A percentile compares a stretch with the other conserved stretches of the same genome.
Evolutionary conservation across 2,113 vertebrate genomes (phyloP).

Genomic region (Pomatostomus ruficeps): DNA sequence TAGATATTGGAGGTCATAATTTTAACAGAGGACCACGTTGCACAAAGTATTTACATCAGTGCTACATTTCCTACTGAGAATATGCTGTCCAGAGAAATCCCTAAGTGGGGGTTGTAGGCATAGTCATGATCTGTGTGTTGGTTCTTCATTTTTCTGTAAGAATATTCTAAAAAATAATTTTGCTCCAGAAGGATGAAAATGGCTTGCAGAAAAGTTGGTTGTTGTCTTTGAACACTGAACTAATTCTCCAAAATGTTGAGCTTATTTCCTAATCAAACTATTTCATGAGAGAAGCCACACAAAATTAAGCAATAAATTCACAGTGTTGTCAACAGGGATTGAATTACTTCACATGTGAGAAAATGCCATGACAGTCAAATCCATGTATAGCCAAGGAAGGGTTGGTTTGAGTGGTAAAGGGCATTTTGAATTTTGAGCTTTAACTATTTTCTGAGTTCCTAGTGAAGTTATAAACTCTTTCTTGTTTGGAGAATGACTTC

Average conservation of each 20-base stretch:
- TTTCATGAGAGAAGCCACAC: not conserved
- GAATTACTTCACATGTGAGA: not conserved
- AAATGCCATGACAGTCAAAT: not conserved
- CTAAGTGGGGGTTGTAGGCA: not conserved
- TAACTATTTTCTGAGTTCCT: not conserved
- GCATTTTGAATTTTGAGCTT: not conserved
- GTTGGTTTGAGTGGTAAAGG: not conserved
- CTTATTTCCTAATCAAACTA: not conserved
- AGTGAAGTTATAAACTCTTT: not conserved
- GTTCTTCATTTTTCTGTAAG: not conserved
- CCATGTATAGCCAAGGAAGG: not conserved
- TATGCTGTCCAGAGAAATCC: not conserved
- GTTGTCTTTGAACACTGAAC: not conserved
- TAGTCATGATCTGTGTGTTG: not conserved
- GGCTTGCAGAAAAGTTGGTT: not conserved
- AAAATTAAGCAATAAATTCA: not conserved
- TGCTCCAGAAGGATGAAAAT: not conserved
- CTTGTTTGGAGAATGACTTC: not conserved
- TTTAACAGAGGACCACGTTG: not conserved
- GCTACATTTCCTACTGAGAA: not conserved
- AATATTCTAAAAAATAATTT: not conserved
- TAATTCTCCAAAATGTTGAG: not conserved
- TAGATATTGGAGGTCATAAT: not conserved
- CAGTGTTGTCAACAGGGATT: not conserved
- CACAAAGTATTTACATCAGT: not conserved